Base-by-base conservation (phyloP, 92 coral and sea anemone genomes). In the Ricordea florida region DNA sequence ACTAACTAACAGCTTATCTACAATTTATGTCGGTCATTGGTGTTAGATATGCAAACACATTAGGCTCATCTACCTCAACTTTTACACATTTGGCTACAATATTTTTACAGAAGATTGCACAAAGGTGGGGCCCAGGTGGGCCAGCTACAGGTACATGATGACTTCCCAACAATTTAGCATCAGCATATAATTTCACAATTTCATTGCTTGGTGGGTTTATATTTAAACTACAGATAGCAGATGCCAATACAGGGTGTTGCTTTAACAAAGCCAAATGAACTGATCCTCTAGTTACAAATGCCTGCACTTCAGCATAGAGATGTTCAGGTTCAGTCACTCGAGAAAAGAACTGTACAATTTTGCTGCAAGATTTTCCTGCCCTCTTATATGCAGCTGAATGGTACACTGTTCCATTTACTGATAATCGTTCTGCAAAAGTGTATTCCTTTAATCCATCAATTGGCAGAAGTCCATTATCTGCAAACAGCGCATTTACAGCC, bases 251-350 rank as follows among this genome's bases (percentile, higher is more conserved):
- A 24, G 64, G 41, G 52, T 45, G 50, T 11, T 21, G 31, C 55
- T 81, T 81, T 45, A 81, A 69, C 57, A 81, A n/a, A 51, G 70
- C 80, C 51, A 72, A 40, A 57, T 73, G 60, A 18, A 71, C 7
- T 15, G 37, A 24, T 62, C 37, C 43, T 11, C 65, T 57, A 41
- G 53, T 47, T 17, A 51, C 58, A 50, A 70, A 72, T 43, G 62
- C 78, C 61, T 71, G 86, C 42, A 81, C 69, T 35, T 70, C 86
- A 13, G 73, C 86, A 71, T 69, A 81, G 0, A 66, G 61, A 66
- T 59, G 20, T 28, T 71, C 74, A 49, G 76, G 30, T 17, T 61
- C 47, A 46, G 38, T 61, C 15, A 30, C 48, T 29, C 33, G 71
- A 28, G 70, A 28, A 79, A 32, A 60, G 57, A 59, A 70, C 48